Percentiles rank a stretch among this genome's conserved stretches.
Evolutionary conservation across 1,140 invertebrate species (phyloP).

Genomic region (Procambarus clarkii): DNA sequence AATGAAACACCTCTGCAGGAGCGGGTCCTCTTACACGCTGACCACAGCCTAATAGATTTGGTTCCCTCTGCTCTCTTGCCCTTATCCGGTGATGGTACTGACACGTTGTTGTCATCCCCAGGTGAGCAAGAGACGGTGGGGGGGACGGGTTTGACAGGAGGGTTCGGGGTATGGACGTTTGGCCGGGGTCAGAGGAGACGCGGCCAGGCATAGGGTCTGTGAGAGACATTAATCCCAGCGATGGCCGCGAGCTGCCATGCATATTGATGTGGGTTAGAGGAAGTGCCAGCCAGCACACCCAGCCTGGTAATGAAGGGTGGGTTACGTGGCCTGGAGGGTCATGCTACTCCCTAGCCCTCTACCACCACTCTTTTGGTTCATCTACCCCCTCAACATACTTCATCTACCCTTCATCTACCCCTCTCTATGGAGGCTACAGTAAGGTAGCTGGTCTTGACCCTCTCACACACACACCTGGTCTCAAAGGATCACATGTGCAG

Average conservation of each 20-base stretch:
- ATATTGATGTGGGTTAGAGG: background rate
- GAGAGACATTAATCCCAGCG: background rate
- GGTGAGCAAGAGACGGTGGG: background rate
- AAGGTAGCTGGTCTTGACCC: no score
- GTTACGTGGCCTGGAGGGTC: no score
- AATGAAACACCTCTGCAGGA: constrained; percentile 42
- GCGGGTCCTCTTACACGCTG: constrained; percentile 24
- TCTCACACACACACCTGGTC: no score
- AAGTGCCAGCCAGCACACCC: background rate
- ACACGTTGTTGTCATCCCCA: background rate
- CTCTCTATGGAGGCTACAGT: no score
- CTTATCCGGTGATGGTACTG: background rate
- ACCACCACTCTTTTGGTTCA: no score
- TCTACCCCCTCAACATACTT: no score
- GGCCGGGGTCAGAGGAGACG: background rate
- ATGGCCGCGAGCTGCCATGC: background rate
- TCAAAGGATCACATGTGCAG: no score
- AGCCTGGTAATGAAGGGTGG: background rate
- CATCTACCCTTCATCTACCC: no score
- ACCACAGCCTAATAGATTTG: constrained; percentile 18
- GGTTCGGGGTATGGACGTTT: background rate
- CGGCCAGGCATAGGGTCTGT: background rate
- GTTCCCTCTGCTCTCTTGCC: background rate
- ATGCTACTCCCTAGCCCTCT: no score
- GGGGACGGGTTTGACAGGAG: background rate